These are phyloP conservation scores for Heloderma charlesbogerti DNA, from an alignment of 2,113 vertebrate genomes.

Conservation along the genomic window DNA sequence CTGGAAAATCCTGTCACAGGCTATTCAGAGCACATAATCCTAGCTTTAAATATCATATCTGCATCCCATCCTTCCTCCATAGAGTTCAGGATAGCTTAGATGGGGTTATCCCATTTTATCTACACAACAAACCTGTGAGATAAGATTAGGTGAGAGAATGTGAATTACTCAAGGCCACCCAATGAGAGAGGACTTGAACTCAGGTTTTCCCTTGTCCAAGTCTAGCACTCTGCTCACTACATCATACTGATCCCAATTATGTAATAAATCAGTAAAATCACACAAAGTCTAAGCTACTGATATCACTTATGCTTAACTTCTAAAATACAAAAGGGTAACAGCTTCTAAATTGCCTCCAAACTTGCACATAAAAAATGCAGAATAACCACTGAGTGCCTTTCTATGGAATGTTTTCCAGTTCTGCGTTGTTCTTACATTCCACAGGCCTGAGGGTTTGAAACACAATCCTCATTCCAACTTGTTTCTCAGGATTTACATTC, in stretches of 20 bases:
- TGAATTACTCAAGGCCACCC: background rate
- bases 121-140: background rate
- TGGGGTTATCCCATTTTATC: background rate
- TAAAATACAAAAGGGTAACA: conserved; percentile 31
- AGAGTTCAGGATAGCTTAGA: background rate
- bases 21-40: background rate
- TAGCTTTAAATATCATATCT: background rate
- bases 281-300: conserved; percentile 6
- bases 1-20: background rate
- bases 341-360: background rate
- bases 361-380: background rate
- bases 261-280: background rate
- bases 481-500: conserved; percentile 20
- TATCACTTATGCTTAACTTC: background rate
- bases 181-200: background rate
- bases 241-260: background rate
- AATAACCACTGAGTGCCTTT: background rate
- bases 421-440: conserved; percentile 15
- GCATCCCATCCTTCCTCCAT: background rate
- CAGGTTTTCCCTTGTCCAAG: background rate
- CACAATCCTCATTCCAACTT: conserved; percentile 18
- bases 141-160: background rate
- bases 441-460: conserved; percentile 45
- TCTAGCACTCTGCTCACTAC: background rate
- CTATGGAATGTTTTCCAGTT: conserved; percentile 25